A percentile compares a stretch with the other conserved stretches of the same genome.
phyloP scores from a whole-genome alignment of 2,888 invertebrate species.

The Pyrrhosoma nymphula region DNA sequence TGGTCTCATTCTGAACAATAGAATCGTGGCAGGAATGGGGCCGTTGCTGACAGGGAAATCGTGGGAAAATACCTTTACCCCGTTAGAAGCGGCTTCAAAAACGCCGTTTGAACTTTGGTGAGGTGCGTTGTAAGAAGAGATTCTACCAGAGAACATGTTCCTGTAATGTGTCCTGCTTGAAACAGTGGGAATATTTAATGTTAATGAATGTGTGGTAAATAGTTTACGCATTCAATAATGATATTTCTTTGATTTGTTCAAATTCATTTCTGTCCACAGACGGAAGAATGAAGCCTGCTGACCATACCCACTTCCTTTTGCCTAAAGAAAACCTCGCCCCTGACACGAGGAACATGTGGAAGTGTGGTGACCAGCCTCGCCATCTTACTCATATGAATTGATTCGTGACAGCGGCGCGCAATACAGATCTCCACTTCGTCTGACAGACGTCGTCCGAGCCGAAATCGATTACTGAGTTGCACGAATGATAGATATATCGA shows the following conservation, averaged over 20 bases:
- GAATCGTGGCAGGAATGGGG: not conserved
- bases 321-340: not conserved
- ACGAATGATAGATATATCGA: not conserved
- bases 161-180: too few species aligned
- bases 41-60: not conserved
- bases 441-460: not conserved
- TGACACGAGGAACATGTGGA: not conserved
- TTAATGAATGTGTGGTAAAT: too few species aligned
- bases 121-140: too few species aligned
- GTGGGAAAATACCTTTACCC: not conserved
- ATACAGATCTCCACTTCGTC: too few species aligned
- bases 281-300: too few species aligned
- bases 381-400: not conserved
- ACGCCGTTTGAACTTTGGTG: too few species aligned
- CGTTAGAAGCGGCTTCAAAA: not conserved
- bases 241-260: too few species aligned
- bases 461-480: not conserved
- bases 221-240: too few species aligned
- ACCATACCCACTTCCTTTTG: too few species aligned
- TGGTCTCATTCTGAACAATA: not conserved
- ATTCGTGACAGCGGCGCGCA: not conserved
- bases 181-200: too few species aligned
- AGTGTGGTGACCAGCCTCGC: not conserved
- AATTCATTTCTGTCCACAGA: too few species aligned
- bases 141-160: too few species aligned